phyloP scores from a whole-genome alignment of 92 coral and sea anemone genomes.

The Palythoa heliodiscus region DNA sequence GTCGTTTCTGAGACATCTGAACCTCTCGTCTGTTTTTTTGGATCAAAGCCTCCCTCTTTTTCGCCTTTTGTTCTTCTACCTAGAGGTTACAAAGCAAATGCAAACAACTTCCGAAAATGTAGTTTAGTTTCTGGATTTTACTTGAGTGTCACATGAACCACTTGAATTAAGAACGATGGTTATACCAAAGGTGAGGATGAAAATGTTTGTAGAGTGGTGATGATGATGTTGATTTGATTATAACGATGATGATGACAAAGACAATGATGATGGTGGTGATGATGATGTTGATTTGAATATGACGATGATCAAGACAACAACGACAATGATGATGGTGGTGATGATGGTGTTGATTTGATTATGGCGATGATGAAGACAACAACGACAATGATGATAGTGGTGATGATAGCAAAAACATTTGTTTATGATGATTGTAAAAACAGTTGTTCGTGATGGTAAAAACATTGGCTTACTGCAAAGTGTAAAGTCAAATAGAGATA shows the following conservation, averaged over 20 bases:
- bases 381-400: background rate
- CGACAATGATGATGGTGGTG: background rate
- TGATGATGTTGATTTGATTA: no score
- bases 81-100: background rate
- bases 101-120: background rate
- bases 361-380: background rate
- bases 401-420: no score
- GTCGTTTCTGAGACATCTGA: conserved; percentile 40
- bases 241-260: no score
- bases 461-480: background rate
- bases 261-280: no score
- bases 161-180: no score
- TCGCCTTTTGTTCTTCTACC: conserved; percentile 39
- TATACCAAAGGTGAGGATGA: no score
- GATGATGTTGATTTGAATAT: no score
- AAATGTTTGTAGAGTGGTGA: no score
- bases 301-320: background rate
- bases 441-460: no score
- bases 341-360: background rate
- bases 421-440: no score
- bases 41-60: conserved; percentile 40
- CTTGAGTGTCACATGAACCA: background rate
- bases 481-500: background rate
- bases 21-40: conserved; percentile 43
- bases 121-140: background rate